Conservation (phyloP, 2,888 invertebrate species). For the Athalia rosae region DNA sequence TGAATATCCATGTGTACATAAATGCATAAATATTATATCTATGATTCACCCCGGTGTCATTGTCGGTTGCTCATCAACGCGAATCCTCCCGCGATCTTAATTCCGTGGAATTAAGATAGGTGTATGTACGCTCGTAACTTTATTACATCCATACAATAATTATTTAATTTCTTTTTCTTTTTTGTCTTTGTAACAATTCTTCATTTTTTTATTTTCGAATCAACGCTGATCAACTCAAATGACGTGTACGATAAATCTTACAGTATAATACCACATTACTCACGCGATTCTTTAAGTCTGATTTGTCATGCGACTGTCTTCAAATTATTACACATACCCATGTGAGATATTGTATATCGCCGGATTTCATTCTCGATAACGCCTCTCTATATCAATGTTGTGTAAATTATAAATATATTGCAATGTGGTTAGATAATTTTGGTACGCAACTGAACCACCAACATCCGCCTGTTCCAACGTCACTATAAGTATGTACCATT, state of each 20-base stretch:
- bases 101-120: conserved; percentile 6
- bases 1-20: conserved; percentile 19
- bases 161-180: background rate
- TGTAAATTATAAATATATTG: no score
- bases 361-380: no score
- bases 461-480: no score
- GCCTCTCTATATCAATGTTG: no score
- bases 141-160: background rate
- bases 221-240: conserved; percentile 1
- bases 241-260: background rate
- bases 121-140: background rate
- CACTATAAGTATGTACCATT: no score
- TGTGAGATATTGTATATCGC: no score
- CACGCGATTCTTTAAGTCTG: conserved; percentile 7
- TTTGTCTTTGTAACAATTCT: background rate
- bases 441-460: no score
- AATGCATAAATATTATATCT: conserved; percentile 23
- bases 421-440: no score
- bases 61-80: background rate
- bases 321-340: background rate
- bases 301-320: background rate
- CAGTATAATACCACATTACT: conserved; percentile 3
- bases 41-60: conserved; percentile 13
- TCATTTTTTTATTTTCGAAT: background rate
- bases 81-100: conserved; percentile 9